phyloP scores from a whole-genome alignment of 2,797 vertebrate genomes.

The Myotis planiceps region DNA sequence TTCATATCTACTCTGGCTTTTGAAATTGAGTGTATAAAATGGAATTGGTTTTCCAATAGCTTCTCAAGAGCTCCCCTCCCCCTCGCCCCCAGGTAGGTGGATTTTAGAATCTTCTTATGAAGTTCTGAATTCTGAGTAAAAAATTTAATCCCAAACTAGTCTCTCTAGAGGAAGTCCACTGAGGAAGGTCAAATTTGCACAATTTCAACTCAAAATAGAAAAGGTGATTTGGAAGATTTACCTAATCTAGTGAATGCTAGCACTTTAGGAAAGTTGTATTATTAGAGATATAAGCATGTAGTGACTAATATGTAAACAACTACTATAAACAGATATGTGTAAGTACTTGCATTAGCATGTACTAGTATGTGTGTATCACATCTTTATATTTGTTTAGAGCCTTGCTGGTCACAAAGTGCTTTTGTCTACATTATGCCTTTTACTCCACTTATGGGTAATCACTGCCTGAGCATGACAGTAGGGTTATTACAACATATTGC shows the following conservation, averaged over 20 bases:
- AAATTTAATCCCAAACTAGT: conserved; percentile 53
- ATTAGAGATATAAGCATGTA: background rate
- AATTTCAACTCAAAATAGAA: conserved; percentile 52
- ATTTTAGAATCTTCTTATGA: conserved; percentile 49
- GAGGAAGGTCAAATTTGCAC: conserved; percentile 47
- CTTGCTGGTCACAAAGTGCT: background rate
- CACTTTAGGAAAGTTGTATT: background rate
- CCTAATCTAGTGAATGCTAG: background rate
- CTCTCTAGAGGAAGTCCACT: conserved; percentile 7
- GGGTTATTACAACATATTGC: background rate
- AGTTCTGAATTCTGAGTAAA: conserved; percentile 47
- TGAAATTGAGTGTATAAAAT: conserved; percentile 45
- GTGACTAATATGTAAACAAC: background rate
- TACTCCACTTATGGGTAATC: background rate
- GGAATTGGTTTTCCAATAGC: conserved; percentile 20
- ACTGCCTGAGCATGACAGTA: background rate
- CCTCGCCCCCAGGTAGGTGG: background rate
- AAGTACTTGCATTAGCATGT: background rate
- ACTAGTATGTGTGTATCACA: background rate
- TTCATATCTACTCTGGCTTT: conserved; percentile 47
- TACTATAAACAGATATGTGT: background rate
- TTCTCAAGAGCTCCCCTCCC: background rate
- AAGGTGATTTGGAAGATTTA: conserved; percentile 44
- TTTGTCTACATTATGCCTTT: background rate
- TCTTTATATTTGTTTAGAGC: background rate